phyloP scores from a whole-genome alignment of 2,888 invertebrate genomes.

The Andrena praecox region DNA sequence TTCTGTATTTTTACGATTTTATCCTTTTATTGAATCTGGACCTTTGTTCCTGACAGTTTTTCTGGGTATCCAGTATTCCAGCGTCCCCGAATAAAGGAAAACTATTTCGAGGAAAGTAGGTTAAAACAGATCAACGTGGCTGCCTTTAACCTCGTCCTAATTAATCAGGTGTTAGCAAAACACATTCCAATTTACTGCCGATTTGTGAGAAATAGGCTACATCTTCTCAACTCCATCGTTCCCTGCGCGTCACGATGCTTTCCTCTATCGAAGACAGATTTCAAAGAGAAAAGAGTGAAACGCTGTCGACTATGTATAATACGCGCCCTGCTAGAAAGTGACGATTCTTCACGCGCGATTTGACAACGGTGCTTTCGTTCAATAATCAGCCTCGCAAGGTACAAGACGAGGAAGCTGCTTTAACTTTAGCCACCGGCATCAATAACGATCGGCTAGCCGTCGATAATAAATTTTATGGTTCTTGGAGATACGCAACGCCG shows the following conservation, averaged over 20 bases:
- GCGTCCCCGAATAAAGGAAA: background rate
- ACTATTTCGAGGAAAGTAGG: background rate
- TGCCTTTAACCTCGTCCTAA: background rate
- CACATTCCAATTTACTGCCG: background rate
- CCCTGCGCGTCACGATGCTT: background rate
- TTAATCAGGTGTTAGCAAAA: too few relatives aligned
- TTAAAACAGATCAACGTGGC: background rate
- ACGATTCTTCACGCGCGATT: conserved; percentile 54
- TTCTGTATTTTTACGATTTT: conserved; percentile 5
- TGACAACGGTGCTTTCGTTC: conserved; percentile 27
- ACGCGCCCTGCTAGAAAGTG: conserved; percentile 45
- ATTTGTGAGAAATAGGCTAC: background rate
- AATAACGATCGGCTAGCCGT: conserved; percentile 38
- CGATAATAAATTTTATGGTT: conserved; percentile 50
- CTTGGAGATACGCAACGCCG: conserved; percentile 20
- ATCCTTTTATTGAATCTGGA: background rate
- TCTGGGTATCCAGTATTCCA: background rate
- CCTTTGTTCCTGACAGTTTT: background rate
- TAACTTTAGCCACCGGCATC: conserved; percentile 24
- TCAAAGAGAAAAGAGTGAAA: conserved; percentile 28
- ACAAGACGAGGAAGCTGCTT: conserved; percentile 23
- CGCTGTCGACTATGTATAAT: conserved; percentile 35
- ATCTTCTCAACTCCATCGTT: background rate
- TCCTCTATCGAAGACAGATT: background rate
- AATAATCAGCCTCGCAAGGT: conserved; percentile 7